Evolutionary conservation across 2,797 vertebrate species (phyloP).

Genomic region (Balearica regulorum): DNA sequence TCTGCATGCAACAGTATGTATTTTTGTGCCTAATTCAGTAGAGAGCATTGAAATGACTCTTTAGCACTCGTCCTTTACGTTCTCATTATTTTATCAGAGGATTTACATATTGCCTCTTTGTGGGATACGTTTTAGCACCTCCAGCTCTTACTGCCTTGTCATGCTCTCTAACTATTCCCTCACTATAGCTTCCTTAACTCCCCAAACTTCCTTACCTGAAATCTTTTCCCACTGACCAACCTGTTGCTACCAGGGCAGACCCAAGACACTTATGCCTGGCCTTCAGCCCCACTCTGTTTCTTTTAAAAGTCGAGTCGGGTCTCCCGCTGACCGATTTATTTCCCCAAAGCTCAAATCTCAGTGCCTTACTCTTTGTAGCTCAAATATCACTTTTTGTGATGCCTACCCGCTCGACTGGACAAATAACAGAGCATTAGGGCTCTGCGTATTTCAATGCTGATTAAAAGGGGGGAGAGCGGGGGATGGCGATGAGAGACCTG

Average conservation of each 20-base stretch:
- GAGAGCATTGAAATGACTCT: fast-evolving
- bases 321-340: not conserved
- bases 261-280: fast-evolving
- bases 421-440: fast-evolving
- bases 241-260: not conserved
- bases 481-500: too few relatives aligned
- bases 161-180: not conserved
- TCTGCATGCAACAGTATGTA: not conserved
- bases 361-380: too few relatives aligned
- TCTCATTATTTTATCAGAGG: not conserved
- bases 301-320: not conserved
- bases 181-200: not conserved
- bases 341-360: fast-evolving
- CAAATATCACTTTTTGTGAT: fast-evolving
- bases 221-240: too few relatives aligned
- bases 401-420: fast-evolving
- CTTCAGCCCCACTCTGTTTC: too few relatives aligned
- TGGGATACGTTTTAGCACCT: not conserved
- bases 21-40: not conserved
- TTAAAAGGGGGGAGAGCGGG: fast-evolving
- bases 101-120: not conserved
- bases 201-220: not conserved
- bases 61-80: not conserved
- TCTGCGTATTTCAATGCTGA: fast-evolving
- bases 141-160: not conserved